phyloP scores from a whole-genome alignment of 2,797 vertebrate genomes.

The Sebastes kiyomatsui region DNA sequence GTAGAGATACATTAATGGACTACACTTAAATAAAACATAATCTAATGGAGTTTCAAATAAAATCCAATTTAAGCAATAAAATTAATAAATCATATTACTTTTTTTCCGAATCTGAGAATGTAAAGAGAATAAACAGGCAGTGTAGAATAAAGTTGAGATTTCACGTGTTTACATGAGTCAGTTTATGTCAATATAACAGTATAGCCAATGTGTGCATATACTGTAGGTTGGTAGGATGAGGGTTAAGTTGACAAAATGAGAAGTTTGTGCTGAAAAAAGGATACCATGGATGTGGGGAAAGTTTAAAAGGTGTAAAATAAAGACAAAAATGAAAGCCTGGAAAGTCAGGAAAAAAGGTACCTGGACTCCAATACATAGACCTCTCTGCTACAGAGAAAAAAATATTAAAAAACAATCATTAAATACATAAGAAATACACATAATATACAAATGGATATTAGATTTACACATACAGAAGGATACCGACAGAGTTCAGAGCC shows the following conservation, averaged over 20 bases:
- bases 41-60: not conserved
- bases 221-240: not conserved
- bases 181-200: not conserved
- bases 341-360: not conserved
- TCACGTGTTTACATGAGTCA: no score
- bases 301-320: not conserved
- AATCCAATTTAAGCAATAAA: not conserved
- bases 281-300: not conserved
- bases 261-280: not conserved
- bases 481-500: slow-evolving; percentile 21
- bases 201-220: not conserved
- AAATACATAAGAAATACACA: not conserved
- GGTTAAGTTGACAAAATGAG: not conserved
- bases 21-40: not conserved
- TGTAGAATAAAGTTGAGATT: not conserved
- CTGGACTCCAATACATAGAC: not conserved
- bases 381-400: not conserved
- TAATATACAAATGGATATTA: not conserved
- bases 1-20: no score
- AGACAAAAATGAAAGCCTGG: not conserved
- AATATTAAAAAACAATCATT: not conserved
- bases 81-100: no score
- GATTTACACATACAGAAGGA: not conserved
- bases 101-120: no score
- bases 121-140: not conserved